Conservation (phyloP, 2,888 invertebrate species). For the Drosophila tanythrix region DNA sequence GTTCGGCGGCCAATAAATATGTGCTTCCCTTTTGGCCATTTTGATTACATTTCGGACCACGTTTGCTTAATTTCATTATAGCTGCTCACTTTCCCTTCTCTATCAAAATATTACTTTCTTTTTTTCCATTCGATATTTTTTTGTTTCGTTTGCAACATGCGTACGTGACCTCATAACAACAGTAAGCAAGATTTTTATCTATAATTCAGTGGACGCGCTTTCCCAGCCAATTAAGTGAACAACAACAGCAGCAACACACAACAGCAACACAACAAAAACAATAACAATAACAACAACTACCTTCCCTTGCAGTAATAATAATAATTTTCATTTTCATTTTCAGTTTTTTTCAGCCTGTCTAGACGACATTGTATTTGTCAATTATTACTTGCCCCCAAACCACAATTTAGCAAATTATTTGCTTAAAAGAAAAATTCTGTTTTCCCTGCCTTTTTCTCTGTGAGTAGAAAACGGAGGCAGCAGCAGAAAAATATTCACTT, state of each 20-base stretch:
- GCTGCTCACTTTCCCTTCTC: slow-evolving; percentile 44
- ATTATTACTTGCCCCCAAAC: slow-evolving; percentile 59
- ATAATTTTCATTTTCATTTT: slow-evolving; percentile 41
- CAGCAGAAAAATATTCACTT: slow-evolving; percentile 44
- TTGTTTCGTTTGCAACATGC: slow-evolving; percentile 39
- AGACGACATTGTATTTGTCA: slow-evolving; percentile 69
- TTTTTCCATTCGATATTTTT: neutral
- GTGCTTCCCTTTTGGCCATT: slow-evolving; percentile 51
- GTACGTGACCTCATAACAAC: slow-evolving; percentile 79
- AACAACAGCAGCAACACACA: neutral
- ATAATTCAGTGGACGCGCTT: slow-evolving; percentile 70
- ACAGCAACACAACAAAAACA: neutral
- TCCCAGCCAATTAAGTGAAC: slow-evolving; percentile 46
- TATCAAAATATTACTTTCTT: slow-evolving; percentile 8
- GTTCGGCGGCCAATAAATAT: slow-evolving; percentile 72
- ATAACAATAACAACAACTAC: neutral
- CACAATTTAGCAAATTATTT: slow-evolving; percentile 43
- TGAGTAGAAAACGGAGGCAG: slow-evolving; percentile 19
- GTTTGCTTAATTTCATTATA: slow-evolving; percentile 78
- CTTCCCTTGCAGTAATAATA: slow-evolving; percentile 35
- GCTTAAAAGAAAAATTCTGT: neutral
- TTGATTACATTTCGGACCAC: slow-evolving; percentile 71
- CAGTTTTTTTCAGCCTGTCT: slow-evolving; percentile 47
- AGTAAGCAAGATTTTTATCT: slow-evolving; percentile 78
- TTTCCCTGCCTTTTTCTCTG: slow-evolving; percentile 30